A percentile compares a stretch with the other conserved stretches of the same genome.
phyloP scores from a whole-genome alignment of 1,140 invertebrate species.

The Spodoptera frugiperda region DNA sequence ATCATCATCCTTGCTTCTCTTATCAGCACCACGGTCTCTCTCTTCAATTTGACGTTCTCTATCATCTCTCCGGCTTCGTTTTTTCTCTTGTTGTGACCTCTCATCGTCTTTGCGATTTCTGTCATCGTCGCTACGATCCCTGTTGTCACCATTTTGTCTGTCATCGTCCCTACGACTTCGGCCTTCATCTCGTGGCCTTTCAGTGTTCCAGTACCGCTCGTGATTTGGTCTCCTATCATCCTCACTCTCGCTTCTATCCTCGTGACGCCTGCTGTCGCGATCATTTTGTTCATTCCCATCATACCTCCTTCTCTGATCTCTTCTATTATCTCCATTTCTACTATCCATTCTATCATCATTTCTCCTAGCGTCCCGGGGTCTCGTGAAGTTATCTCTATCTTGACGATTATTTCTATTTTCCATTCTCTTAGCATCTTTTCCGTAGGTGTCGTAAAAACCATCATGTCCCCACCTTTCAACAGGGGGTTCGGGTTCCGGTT shows the following conservation, averaged over 20 bases:
- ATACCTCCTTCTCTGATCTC: slow-evolving; percentile 47
- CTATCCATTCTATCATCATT: slow-evolving; percentile 49
- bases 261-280: slow-evolving; percentile 39
- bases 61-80: background rate
- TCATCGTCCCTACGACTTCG: slow-evolving; percentile 18
- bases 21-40: background rate
- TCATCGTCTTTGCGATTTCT: slow-evolving; percentile 42
- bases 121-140: slow-evolving; percentile 15
- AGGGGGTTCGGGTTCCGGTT: slow-evolving; percentile 57
- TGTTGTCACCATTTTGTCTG: background rate
- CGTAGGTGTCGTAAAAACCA: slow-evolving; percentile 80
- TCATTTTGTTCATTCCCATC: slow-evolving; percentile 45
- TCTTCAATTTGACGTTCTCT: background rate
- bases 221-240: slow-evolving; percentile 7
- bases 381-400: slow-evolving; percentile 56
- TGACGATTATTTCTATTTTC: slow-evolving; percentile 54
- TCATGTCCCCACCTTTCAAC: slow-evolving; percentile 75
- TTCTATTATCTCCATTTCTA: slow-evolving; percentile 53
- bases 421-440: slow-evolving; percentile 65
- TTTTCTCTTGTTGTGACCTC: background rate
- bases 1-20: background rate
- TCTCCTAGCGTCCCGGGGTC: slow-evolving; percentile 50
- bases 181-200: slow-evolving; percentile 1
- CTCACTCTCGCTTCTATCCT: background rate
- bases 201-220: background rate